Evolutionary conservation across 2,113 vertebrate genomes (phyloP).

Genomic region (Melospiza georgiana): DNA sequence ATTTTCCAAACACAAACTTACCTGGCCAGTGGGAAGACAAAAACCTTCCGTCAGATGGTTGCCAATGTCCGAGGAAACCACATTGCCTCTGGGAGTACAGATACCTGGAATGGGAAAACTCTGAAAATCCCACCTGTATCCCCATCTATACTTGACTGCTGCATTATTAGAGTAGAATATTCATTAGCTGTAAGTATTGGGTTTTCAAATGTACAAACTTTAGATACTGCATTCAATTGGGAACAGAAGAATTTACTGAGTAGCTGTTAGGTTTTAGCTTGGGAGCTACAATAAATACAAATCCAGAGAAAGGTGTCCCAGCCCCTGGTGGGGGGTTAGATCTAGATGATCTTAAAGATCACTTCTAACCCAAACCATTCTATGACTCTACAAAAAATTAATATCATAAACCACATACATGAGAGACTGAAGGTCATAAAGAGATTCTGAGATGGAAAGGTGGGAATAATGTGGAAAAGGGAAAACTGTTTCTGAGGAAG

Average conservation of each 20-base stretch:
- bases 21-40: constrained; percentile 79
- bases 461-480: not conserved
- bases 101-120: constrained; percentile 83
- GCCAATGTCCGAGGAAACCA: constrained; percentile 83
- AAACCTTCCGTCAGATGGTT: constrained; percentile 79
- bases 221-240: not conserved
- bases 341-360: not conserved
- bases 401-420: accelerated
- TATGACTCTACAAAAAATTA: not conserved
- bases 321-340: not conserved
- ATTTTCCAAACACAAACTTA: constrained; percentile 88
- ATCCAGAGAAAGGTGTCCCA: not conserved
- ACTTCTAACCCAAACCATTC: not conserved
- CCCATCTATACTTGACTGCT: constrained; percentile 84
- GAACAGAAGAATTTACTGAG: not conserved
- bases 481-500: not conserved
- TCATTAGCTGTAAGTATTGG: constrained; percentile 79
- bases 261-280: not conserved
- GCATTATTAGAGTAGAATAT: constrained; percentile 84
- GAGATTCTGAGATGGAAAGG: not conserved
- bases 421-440: not conserved
- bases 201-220: not conserved
- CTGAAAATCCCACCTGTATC: constrained; percentile 84
- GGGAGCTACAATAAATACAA: not conserved
- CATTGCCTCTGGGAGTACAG: constrained; percentile 80